Evolutionary conservation across 1,140 invertebrate species (phyloP), one percentile per base, ranked within the genome.

Genomic region (Arion vulgaris): DNA sequence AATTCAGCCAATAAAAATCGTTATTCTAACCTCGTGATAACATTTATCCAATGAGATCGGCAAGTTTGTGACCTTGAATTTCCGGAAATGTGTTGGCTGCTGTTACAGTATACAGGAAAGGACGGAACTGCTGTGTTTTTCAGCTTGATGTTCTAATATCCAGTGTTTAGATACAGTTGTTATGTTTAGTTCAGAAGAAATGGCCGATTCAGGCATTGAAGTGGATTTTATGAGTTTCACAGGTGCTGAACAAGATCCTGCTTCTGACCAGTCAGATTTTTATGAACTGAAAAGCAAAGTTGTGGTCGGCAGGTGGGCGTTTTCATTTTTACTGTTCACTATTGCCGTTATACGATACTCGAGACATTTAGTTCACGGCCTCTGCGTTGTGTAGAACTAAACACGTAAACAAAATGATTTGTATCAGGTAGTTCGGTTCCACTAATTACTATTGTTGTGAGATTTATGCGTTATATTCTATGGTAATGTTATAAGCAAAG

Each of bases 281-380:
- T 81, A 81, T 39, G 80, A 81, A n/a, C 51, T 81, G 36, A 81
- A 73, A 73, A 81, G 80, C 51, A 81, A 81, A 81, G 71, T 81
- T 81, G 69, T 81, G 36, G 80, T 74, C 36, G 80, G 80, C 57
- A 81, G 80, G 80, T 81, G 68, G 80, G 80, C 72, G 68, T 53
- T 53, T 38, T 71, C 80, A 45, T 1, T 66, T 57, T 49, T n/a
- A n/a, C n/a, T n/a, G n/a, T n/a, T n/a, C n/a, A n/a, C n/a, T n/a
- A n/a, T n/a, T n/a, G n/a, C n/a, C n/a, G n/a, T n/a, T n/a, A n/a
- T n/a, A n/a, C n/a, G n/a, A n/a, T n/a, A n/a, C n/a, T n/a, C n/a
- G n/a, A n/a, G n/a, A n/a, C n/a, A n/a, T n/a, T n/a, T n/a, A n/a
- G n/a, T n/a, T n/a, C n/a, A n/a, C n/a, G n/a, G n/a, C n/a, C n/a